phyloP scores from a whole-genome alignment of 1,140 invertebrate species.

The Drosophila mojavensis region DNA sequence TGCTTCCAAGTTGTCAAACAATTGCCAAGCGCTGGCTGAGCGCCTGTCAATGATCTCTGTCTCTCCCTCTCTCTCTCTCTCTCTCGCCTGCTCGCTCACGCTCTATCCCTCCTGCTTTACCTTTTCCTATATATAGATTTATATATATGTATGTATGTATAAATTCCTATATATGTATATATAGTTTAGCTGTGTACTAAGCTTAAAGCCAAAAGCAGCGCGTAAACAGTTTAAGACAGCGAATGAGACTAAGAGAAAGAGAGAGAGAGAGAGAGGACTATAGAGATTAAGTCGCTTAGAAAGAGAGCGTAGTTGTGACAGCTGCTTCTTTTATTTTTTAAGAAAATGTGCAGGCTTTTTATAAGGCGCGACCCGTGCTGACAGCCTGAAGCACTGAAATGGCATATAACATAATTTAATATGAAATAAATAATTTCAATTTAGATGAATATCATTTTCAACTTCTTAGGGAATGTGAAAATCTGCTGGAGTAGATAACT shows the following conservation, averaged over 20 bases:
- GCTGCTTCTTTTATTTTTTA: not conserved
- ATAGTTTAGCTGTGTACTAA: slow-evolving; percentile 17
- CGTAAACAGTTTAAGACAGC: slow-evolving; percentile 38
- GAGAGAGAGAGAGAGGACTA: too few relatives aligned
- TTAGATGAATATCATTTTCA: too few relatives aligned
- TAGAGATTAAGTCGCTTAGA: not conserved
- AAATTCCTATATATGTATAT: slow-evolving; percentile 6
- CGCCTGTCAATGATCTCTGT: slow-evolving; percentile 26
- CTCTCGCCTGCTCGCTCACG: not conserved
- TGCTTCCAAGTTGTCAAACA: slow-evolving; percentile 49
- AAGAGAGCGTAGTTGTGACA: not conserved
- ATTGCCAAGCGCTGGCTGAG: slow-evolving; percentile 26
- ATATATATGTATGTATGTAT: slow-evolving; percentile 7
- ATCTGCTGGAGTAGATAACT: too few relatives aligned
- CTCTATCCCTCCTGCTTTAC: not conserved
- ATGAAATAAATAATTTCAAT: too few relatives aligned
- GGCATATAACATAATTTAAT: too few relatives aligned
- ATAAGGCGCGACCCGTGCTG: too few relatives aligned
- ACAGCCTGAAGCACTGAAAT: too few relatives aligned
- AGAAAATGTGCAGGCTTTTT: too few relatives aligned
- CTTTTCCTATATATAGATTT: not conserved
- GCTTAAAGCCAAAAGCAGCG: slow-evolving; percentile 28
- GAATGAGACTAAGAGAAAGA: not conserved
- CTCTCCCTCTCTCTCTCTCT: not conserved
- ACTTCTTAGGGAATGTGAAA: too few relatives aligned